Percentiles rank a stretch among this genome's conserved stretches.
Evolutionary conservation across 1,140 invertebrate species (phyloP).

Genomic region (Penaeus japonicus): DNA sequence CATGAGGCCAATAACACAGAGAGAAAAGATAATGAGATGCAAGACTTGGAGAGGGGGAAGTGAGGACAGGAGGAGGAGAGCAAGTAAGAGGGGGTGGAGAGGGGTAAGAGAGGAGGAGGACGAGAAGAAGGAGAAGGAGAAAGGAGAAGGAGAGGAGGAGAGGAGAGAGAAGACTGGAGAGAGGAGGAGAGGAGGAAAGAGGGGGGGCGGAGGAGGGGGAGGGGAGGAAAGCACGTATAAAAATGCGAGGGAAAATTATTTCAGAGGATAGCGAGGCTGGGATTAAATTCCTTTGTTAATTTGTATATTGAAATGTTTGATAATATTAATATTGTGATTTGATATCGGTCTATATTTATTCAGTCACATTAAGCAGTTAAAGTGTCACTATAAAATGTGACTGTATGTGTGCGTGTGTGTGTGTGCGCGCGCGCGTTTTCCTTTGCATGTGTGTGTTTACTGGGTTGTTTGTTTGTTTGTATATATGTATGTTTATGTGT

Average conservation of each 20-base stretch:
- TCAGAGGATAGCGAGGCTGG: too few species aligned
- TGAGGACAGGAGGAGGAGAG: too few species aligned
- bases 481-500: not conserved
- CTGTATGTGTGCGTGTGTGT: slow-evolving; percentile 19
- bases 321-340: too few species aligned
- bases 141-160: not conserved
- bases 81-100: not conserved
- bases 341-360: too few species aligned
- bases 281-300: too few species aligned
- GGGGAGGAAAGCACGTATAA: not conserved
- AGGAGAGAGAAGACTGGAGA: too few species aligned
- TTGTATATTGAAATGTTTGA: too few species aligned
- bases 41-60: too few species aligned
- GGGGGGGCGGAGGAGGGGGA: not conserved
- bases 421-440: not conserved
- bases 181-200: not conserved
- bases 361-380: not conserved
- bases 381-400: not conserved
- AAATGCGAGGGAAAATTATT: not conserved
- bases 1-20: too few species aligned
- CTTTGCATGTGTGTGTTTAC: not conserved
- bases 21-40: too few species aligned
- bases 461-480: not conserved
- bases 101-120: too few species aligned
- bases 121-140: not conserved